phyloP scores from a whole-genome alignment of 2,113 vertebrate genomes.

The Sylvicapra grimmia region DNA sequence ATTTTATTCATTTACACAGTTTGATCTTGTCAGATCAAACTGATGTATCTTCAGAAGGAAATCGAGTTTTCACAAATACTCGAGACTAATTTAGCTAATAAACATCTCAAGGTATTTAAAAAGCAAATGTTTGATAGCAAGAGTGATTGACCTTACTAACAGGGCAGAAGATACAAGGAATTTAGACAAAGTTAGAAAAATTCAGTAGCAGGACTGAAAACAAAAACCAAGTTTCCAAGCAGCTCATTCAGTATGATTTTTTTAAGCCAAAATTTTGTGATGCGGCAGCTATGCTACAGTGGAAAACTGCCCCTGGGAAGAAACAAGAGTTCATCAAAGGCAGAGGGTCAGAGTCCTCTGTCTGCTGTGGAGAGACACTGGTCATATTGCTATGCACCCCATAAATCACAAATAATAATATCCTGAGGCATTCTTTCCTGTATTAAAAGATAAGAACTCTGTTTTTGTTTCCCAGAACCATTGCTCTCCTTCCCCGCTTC shows the following conservation, averaged over 20 bases:
- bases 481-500: constrained; percentile 47
- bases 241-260: neutral
- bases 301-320: constrained; percentile 39
- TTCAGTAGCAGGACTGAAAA: neutral
- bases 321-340: constrained; percentile 57
- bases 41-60: neutral
- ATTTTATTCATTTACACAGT: neutral
- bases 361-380: constrained; percentile 5
- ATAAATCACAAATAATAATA: constrained; percentile 74
- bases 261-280: neutral
- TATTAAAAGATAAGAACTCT: constrained; percentile 72
- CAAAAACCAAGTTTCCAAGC: neutral
- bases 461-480: constrained; percentile 67
- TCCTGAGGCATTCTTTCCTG: constrained; percentile 58
- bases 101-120: neutral
- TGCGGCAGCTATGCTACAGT: neutral
- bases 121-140: neutral
- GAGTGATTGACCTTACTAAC: neutral
- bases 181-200: neutral
- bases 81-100: neutral
- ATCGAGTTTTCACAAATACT: neutral
- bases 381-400: constrained; percentile 54
- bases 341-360: constrained; percentile 47
- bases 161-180: neutral
- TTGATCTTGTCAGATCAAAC: neutral